Evolutionary conservation across 2,113 vertebrate species (phyloP).

Genomic region (Oenanthe melanoleuca): DNA sequence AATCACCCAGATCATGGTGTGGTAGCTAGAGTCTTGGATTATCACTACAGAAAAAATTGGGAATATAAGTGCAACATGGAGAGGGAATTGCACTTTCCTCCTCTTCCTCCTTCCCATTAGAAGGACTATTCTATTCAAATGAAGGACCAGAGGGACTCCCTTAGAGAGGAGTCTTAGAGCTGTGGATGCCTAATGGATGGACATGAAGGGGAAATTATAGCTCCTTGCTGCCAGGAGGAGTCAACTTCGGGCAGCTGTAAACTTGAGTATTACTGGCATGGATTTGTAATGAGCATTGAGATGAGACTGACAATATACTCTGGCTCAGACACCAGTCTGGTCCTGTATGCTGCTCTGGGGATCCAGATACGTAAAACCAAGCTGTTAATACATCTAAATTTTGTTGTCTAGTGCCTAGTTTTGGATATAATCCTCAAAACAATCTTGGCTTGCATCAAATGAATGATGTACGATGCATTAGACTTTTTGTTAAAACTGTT

Average conservation of each 20-base stretch:
- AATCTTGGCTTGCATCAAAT: not conserved
- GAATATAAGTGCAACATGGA: not conserved
- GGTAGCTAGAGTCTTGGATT: not conserved
- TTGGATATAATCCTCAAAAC: not conserved
- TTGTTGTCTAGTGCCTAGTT: not conserved
- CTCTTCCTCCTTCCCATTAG: not conserved
- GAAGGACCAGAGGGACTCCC: not conserved
- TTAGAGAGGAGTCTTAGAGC: not conserved
- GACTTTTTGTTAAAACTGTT: not conserved
- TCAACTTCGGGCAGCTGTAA: not conserved
- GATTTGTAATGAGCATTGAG: not conserved
- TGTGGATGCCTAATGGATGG: not conserved
- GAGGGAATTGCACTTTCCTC: not conserved
- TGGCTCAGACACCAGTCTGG: not conserved
- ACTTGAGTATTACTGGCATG: not conserved
- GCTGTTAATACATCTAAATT: not conserved
- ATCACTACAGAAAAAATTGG: not conserved
- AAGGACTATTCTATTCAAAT: not conserved
- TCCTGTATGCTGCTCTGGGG: not conserved
- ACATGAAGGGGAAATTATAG: not conserved
- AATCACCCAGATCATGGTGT: not conserved
- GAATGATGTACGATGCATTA: not conserved
- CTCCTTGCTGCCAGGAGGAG: not conserved
- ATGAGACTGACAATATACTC: accelerated
- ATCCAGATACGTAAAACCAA: not conserved